A percentile compares a stretch with the other conserved stretches of the same genome.
phyloP scores from a whole-genome alignment of 2,797 vertebrate genomes.

The Acanthurus lineatus region DNA sequence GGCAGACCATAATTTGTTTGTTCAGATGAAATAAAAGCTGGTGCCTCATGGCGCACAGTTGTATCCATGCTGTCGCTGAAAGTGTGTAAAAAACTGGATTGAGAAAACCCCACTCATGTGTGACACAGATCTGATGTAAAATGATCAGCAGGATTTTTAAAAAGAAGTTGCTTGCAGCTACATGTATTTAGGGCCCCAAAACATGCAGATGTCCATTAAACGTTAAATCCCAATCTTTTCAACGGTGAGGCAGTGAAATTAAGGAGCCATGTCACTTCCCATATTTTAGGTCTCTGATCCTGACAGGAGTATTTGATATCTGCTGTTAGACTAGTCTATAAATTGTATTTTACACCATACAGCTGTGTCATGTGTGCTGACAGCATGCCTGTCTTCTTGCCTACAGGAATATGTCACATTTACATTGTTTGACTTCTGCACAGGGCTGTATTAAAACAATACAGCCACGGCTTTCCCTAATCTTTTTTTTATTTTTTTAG shows the following conservation, averaged over 20 bases:
- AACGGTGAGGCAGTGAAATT: neutral
- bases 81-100: neutral
- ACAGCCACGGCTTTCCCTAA: neutral
- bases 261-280: neutral
- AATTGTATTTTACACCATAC: too few relatives aligned
- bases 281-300: neutral
- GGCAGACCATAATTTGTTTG: slow-evolving; percentile 36
- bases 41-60: neutral
- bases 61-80: slow-evolving; percentile 1
- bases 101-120: neutral
- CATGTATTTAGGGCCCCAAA: slow-evolving; percentile 1
- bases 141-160: slow-evolving; percentile 26
- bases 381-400: neutral
- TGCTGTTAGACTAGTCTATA: neutral
- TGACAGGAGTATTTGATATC: neutral
- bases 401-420: neutral
- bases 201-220: slow-evolving; percentile 9
- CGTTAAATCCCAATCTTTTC: neutral
- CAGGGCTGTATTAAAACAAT: neutral
- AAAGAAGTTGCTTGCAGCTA: slow-evolving; percentile 14
- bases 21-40: slow-evolving; percentile 38
- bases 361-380: slow-evolving; percentile 3
- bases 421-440: neutral
- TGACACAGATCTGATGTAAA: slow-evolving; percentile 22
- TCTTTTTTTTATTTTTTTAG: neutral